Percentiles rank a stretch among this genome's conserved stretches.
These are phyloP conservation scores for Nephila pilipes DNA, from an alignment of 1,140 invertebrate species.

Conservation along the genomic window DNA sequence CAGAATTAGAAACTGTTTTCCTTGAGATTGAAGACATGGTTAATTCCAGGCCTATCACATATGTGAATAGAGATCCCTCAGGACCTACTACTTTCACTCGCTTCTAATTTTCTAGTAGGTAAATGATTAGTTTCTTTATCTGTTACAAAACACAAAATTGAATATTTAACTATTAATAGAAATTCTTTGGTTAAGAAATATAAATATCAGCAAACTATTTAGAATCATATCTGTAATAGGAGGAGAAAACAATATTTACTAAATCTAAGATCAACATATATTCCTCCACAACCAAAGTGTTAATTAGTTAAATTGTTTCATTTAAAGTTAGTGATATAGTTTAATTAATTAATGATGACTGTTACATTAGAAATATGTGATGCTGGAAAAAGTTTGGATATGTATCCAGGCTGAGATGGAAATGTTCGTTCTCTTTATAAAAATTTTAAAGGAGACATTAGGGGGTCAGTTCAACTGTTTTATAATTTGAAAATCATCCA, in stretches of 20 bases:
- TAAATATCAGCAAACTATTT: neutral
- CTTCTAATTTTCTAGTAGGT: slow-evolving; percentile 78
- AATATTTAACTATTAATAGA: slow-evolving; percentile 24
- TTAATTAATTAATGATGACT: slow-evolving; percentile 24
- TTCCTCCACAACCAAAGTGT: too few species aligned
- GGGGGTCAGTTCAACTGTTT: neutral
- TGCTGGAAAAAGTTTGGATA: slow-evolving; percentile 29
- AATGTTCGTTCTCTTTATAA: neutral
- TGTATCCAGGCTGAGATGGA: slow-evolving; percentile 12
- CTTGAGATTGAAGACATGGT: slow-evolving; percentile 77
- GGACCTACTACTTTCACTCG: too few species aligned
- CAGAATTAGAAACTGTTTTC: slow-evolving; percentile 76
- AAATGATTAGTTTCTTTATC: slow-evolving; percentile 22
- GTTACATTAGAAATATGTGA: slow-evolving; percentile 19
- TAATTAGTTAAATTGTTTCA: too few species aligned
- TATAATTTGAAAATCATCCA: neutral
- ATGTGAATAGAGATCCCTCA: slow-evolving; percentile 78
- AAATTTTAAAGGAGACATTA: neutral
- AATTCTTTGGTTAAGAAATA: too few species aligned
- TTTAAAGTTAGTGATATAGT: slow-evolving; percentile 30
- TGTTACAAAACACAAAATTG: neutral
- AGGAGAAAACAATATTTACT: slow-evolving; percentile 26
- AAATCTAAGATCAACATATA: neutral
- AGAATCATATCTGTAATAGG: neutral
- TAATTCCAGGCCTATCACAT: slow-evolving; percentile 78